Conservation (phyloP, 2,888 invertebrate species). For the Tromatobia lineatoria region DNA sequence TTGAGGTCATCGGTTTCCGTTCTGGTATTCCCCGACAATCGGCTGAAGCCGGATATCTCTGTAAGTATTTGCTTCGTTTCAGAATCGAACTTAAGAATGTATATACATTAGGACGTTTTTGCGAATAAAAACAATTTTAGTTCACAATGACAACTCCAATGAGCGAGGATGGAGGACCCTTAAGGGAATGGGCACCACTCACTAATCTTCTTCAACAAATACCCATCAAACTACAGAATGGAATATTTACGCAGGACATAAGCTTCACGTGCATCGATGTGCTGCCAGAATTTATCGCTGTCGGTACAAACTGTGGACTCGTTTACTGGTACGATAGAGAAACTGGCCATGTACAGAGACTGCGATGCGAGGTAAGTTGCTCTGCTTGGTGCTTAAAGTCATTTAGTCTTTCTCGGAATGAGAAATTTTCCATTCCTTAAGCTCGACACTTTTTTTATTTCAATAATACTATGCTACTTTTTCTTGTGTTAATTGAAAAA, state of each 20-base stretch:
- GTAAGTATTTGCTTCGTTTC: not conserved
- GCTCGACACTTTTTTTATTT: too few species aligned
- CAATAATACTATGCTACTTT: too few species aligned
- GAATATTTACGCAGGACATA: constrained; percentile 92
- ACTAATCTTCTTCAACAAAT: constrained; percentile 91
- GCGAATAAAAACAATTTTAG: not conserved
- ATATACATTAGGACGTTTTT: not conserved
- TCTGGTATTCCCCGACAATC: constrained; percentile 22
- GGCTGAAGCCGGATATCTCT: not conserved
- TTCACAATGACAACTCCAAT: constrained; percentile 82
- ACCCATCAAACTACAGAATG: constrained; percentile 91
- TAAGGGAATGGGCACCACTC: constrained; percentile 94
- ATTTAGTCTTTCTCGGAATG: not conserved
- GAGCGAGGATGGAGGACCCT: constrained; percentile 82
- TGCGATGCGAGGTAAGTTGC: constrained; percentile 91
- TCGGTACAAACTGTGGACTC: constrained; percentile 94
- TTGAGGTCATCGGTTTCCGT: constrained; percentile 13
- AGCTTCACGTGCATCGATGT: constrained; percentile 93
- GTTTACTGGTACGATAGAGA: constrained; percentile 95
- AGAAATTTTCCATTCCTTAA: too few species aligned
- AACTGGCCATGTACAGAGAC: constrained; percentile 91
- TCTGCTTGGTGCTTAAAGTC: constrained; percentile 72
- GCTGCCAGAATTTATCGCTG: constrained; percentile 92
- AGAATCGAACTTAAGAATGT: not conserved
- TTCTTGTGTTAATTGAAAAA: too few species aligned